Evolutionary conservation across 1,140 invertebrate species (phyloP), one percentile per base, ranked within the genome.

Genomic region (Andrena cerasifolii): DNA sequence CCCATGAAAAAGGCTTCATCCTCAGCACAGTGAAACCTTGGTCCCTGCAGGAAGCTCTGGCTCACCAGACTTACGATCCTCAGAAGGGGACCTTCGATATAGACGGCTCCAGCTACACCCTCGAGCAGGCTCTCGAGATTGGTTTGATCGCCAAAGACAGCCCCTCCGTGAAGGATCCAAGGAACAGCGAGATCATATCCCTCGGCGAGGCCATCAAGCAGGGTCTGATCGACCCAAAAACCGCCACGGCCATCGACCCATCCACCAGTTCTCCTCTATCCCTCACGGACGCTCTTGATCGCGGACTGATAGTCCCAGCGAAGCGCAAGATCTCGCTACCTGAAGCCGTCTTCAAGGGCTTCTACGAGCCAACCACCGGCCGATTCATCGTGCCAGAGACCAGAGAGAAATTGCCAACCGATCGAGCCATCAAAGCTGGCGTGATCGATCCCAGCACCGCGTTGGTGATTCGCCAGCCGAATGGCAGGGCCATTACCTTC

Each of bases 331-430:
- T 97, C 81, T 97, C 96, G 49, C 92, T 98, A 18, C 96, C 96
- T 1, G 97, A 98, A 90, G 97, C 97, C 1, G 95, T 98, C 10
- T 96, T 96, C 84, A 96, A 97, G 92, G 97, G 97, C n/a, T 95
- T 96, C 67, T 96, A 97, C 83, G 95, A 96, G 90, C 95, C 95
- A 1, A 94, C 94, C 68, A 95, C 95, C 14, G 96, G 96, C 26
- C 94, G 95, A 79, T 95, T 97, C 85, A 94, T 94, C 10, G 94
- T 94, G 89, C 94, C 95, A 10, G 94, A 95, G 84, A 95, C 95
- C 24, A 95, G 95, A 86, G 96, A 96, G 91, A 95, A 95, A 87
- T 90, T 98, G 49, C 95, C 95, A 71, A 95, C 96, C 53, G 95
- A 96, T 91, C 93, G 94, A 82, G 96, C 96, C 54, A 95, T 97